These are phyloP conservation scores for Erebia epiphron DNA, from an alignment of 2,888 invertebrate species.

Conservation along the genomic window DNA sequence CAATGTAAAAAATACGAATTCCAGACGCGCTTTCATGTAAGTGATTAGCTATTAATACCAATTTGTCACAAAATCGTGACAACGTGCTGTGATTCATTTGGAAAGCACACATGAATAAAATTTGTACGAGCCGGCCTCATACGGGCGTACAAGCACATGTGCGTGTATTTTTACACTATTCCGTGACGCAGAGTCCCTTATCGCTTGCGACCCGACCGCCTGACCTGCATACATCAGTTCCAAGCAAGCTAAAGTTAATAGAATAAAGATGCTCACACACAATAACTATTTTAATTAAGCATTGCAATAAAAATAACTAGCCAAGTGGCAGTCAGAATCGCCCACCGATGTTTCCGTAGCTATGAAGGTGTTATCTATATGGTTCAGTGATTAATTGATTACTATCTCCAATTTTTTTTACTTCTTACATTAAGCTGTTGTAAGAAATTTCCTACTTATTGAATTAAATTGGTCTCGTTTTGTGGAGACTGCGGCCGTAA, in stretches of 20 bases:
- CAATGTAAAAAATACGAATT: conserved; percentile 6
- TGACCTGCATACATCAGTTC: conserved; percentile 46
- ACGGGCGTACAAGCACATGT: conserved; percentile 24
- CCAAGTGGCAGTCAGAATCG: no score
- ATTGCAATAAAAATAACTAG: no score
- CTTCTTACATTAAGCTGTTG: no score
- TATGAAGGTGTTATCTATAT: no score
- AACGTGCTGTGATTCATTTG: conserved; percentile 30
- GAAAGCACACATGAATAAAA: conserved; percentile 23
- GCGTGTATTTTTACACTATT: conserved; percentile 33
- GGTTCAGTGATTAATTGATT: no score
- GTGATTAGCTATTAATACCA: conserved; percentile 30
- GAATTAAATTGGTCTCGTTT: no score
- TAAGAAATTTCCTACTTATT: no score
- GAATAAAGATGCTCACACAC: conserved; percentile 22
- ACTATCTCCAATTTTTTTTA: no score
- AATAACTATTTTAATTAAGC: no score
- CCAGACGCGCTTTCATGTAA: not conserved
- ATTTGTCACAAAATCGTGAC: conserved; percentile 34
- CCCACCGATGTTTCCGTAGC: no score
- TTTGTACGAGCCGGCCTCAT: conserved; percentile 14
- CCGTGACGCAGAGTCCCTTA: conserved; percentile 42
- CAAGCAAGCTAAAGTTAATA: conserved; percentile 42
- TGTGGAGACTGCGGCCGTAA: no score
- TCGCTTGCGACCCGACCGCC: conserved; percentile 45